Evolutionary conservation across 2,113 vertebrate species (phyloP), one percentile per base, ranked within the genome.

Genomic region (Nothobranchius kuhntae): DNA sequence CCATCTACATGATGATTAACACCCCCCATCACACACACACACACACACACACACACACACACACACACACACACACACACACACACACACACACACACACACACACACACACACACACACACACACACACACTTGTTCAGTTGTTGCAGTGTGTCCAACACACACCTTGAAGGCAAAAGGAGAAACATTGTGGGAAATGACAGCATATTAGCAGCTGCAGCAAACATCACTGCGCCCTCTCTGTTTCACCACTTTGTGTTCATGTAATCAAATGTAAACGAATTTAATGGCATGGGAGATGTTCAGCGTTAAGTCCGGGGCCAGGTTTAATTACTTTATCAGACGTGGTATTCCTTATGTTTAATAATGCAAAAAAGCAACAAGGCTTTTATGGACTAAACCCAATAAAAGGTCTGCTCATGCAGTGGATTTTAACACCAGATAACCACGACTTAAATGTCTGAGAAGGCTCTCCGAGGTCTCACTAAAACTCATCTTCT

Each of bases 201-300:
- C 77, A 82, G 82, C 79, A 82, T 53, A 70, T 77, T 80, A 73
- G 38, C 71, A 75, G 77, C 71, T 84, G 76, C 74, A 69, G 60
- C 44, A 14, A 30, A 75, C 56, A 64, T 59, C 50, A 47, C 38
- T 40, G 38, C 2, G 38, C 68, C 57, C 53, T 71, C 51, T 48
- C 38, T 40, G 30, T 30, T 30, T 30, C 30, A 30, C 30, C 30
- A 30, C 30, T 30, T 30, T 30, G 38, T 40, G 38, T 40, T 40
- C 38, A 3, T 40, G 46, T n/a, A 61, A 64, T 46, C 38, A 71
- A 35, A 52, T 59, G 10, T n/a, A 14, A 26, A 3, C 45, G 65
- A 40, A 73, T 48, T 6, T 61, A 66, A 57, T 62, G 56, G 42
- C 47, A 10, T 51, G 60, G 64, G 61, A 61, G 64, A 61, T 44